These are phyloP conservation scores for Andrena flavipes DNA, from an alignment of 2,888 invertebrate genomes.

Conservation along the genomic window DNA sequence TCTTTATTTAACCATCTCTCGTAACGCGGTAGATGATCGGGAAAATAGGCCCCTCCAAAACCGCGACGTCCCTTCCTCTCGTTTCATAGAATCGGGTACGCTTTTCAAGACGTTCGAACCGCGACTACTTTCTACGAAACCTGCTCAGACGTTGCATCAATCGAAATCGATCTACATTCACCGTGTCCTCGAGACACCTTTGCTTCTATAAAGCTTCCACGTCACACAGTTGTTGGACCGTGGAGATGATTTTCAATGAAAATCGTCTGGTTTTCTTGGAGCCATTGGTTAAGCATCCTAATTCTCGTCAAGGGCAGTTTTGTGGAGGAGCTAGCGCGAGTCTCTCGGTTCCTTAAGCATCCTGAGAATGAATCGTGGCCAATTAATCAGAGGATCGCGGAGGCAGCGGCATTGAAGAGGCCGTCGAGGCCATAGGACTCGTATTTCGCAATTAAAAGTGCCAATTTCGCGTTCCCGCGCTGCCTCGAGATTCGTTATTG, in stretches of 20 bases:
- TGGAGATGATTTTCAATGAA: not conserved
- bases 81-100: no score
- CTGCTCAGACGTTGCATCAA: no score
- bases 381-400: conserved; percentile 72
- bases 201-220: no score
- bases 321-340: conserved; percentile 32
- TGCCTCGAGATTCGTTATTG: conserved; percentile 59
- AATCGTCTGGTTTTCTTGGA: conserved; percentile 6
- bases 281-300: conserved; percentile 31
- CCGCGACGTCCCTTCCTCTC: no score
- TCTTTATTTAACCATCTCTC: no score
- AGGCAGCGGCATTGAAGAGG: conserved; percentile 29
- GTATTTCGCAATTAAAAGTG: conserved; percentile 70
- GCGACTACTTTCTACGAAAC: no score
- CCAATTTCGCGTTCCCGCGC: conserved; percentile 60
- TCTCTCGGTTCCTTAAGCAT: conserved; percentile 58
- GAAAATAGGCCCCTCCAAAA: no score
- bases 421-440: conserved; percentile 47
- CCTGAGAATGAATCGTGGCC: conserved; percentile 66
- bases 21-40: no score
- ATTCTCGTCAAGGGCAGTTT: conserved; percentile 40
- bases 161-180: no score
- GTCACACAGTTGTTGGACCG: not conserved
- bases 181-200: no score
- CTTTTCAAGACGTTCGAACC: no score